These are phyloP conservation scores for Amblyjoppa fuscipennis DNA, from an alignment of 2,888 invertebrate genomes.

Conservation along the genomic window DNA sequence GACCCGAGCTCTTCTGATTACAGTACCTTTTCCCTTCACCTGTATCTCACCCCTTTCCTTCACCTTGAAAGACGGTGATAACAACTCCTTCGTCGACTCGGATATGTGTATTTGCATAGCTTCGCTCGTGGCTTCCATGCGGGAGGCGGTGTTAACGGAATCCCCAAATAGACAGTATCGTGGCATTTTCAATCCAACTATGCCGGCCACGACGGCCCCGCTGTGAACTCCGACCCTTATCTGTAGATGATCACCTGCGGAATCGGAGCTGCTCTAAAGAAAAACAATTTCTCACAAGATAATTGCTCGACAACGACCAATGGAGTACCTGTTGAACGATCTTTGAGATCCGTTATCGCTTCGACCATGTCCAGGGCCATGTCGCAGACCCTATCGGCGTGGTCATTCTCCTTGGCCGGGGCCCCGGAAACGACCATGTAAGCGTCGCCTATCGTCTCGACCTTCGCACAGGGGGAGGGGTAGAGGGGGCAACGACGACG, in stretches of 20 bases:
- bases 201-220: conserved; percentile 96
- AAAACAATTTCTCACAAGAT: neutral
- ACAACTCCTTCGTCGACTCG: conserved; percentile 92
- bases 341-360: conserved; percentile 95
- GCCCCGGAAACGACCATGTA: conserved; percentile 99
- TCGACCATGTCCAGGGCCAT: conserved; percentile 99
- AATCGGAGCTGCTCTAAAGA: neutral
- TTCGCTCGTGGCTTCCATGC: conserved; percentile 97
- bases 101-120: conserved; percentile 98
- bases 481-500: neutral
- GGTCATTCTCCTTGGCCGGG: conserved; percentile 95
- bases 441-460: conserved; percentile 99
- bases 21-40: conserved; percentile 95
- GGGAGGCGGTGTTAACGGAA: conserved; percentile 95
- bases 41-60: conserved; percentile 93
- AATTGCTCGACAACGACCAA: neutral
- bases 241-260: conserved; percentile 91
- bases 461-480: conserved; percentile 86
- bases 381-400: conserved; percentile 96
- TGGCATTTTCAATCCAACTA: conserved; percentile 98
- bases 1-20: neutral
- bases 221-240: conserved; percentile 96
- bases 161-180: conserved; percentile 94
- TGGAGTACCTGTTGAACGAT: conserved; percentile 93
- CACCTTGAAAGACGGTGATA: conserved; percentile 91